Base-by-base conservation (phyloP, 2,888 invertebrate genomes). In the Leptarthrus brevirostris region DNA sequence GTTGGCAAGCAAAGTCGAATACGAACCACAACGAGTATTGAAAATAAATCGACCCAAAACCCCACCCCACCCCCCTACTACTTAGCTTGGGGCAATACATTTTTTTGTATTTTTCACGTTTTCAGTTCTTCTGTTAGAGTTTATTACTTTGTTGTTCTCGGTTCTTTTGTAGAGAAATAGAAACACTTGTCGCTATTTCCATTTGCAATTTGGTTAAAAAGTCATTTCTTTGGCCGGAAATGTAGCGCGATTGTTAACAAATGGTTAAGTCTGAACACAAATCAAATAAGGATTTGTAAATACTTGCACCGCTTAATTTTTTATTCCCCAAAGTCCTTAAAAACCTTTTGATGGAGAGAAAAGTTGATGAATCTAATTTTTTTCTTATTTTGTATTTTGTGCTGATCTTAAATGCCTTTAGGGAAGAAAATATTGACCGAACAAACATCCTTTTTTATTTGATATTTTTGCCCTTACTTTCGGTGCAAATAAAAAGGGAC, bases 361-460 rank as follows among this genome's bases (percentile, higher is more conserved):
- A 36, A 2, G 12, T 18, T 20, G 58, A 26, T 58, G 18, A 58
- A 34, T 58, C 36, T 20, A 2, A 18, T 34, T 40, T 34, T 2
- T 24, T 12, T n/a, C 20, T 53, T 53, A 30, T 54, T 34, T 30
- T 58, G 5, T 18, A 8, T 18, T 56, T 18, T n/a, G 20, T 18
- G 10, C 58, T 20, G 16, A 40, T 16, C 36, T 58, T 36, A 36
- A 36, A 18, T 16, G 36, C 34, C 20, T 58, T 58, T 10, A 36
- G 20, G 36, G 58, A n/a, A 58, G 26, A 34, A 58, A 58, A 58
- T 36, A 58, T 58, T 58, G 58, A 36, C 18, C 58, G 36, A 34
- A 10, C 36, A n/a, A 6, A 56, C 26, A 10, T 58, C 18, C 36
- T 10, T n/a, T 20, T 4, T 20, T 58, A 12, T 36, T 18, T 30